phyloP scores from a whole-genome alignment of 2,113 vertebrate species.

The Phainopepla nitens region DNA sequence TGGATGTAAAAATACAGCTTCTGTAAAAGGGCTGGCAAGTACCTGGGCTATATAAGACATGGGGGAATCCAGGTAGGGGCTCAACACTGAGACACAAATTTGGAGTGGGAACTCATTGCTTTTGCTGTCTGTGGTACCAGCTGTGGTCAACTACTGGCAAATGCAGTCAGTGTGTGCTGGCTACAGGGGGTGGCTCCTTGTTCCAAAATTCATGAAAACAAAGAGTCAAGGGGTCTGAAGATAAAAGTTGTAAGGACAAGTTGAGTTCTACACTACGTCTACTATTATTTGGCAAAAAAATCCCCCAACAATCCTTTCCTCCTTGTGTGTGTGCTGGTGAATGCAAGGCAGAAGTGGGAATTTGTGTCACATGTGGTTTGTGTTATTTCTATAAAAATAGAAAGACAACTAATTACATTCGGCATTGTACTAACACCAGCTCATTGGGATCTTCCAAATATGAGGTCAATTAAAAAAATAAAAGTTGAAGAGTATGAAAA shows the following conservation, averaged over 20 bases:
- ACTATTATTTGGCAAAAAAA: background rate
- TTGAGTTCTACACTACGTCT: background rate
- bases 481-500: background rate
- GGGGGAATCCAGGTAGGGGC: background rate
- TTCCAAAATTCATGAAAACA: background rate
- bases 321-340: background rate
- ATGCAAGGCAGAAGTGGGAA: background rate
- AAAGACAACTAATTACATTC: background rate
- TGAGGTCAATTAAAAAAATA: background rate
- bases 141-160: background rate
- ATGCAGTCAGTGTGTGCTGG: background rate
- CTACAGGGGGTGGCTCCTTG: background rate
- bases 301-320: background rate
- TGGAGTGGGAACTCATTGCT: background rate
- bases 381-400: constrained; percentile 1
- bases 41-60: background rate
- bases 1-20: background rate
- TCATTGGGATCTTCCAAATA: background rate
- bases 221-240: background rate
- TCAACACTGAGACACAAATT: background rate
- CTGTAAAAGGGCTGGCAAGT: background rate
- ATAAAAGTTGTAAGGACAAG: background rate
- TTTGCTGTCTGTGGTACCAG: background rate
- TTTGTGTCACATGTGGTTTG: background rate
- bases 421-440: background rate